A percentile compares a stretch with the other conserved stretches of the same genome.
Evolutionary conservation across 2,797 vertebrate species (phyloP).

Genomic region (Parauchenoglanis ngamensis): DNA sequence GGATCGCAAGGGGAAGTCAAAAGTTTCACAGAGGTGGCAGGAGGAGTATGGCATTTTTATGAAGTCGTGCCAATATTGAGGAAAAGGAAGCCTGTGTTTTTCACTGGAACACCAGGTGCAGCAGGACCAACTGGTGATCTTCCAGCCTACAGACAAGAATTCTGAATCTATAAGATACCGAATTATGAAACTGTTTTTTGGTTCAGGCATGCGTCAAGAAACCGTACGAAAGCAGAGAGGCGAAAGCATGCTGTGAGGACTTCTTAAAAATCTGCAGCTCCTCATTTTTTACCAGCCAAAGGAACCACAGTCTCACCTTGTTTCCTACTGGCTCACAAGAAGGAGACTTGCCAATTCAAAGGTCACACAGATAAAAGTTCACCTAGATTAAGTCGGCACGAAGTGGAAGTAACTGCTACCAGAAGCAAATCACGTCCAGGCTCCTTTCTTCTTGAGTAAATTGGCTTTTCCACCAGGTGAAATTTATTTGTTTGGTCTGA

Average conservation of each 20-base stretch:
- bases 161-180: neutral
- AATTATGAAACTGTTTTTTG: neutral
- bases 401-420: neutral
- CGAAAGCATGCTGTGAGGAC: neutral
- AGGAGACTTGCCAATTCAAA: neutral
- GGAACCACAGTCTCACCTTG: neutral
- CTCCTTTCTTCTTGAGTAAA: neutral
- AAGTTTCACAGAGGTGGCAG: slow-evolving; percentile 59
- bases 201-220: neutral
- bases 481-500: neutral
- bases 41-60: slow-evolving; percentile 38
- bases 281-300: neutral
- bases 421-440: no score
- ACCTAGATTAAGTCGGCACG: neutral
- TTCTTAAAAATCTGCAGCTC: neutral
- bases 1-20: slow-evolving; percentile 65
- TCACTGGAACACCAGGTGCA: slow-evolving; percentile 17
- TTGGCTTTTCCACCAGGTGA: neutral
- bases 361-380: neutral
- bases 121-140: slow-evolving; percentile 17
- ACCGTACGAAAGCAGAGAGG: neutral
- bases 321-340: neutral
- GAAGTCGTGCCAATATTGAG: slow-evolving; percentile 34
- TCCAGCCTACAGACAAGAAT: neutral
- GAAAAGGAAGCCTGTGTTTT: slow-evolving; percentile 25